A percentile compares a stretch with the other conserved stretches of the same genome.
phyloP scores from a whole-genome alignment of 2,113 vertebrate species.

The Misgurnus anguillicaudatus region DNA sequence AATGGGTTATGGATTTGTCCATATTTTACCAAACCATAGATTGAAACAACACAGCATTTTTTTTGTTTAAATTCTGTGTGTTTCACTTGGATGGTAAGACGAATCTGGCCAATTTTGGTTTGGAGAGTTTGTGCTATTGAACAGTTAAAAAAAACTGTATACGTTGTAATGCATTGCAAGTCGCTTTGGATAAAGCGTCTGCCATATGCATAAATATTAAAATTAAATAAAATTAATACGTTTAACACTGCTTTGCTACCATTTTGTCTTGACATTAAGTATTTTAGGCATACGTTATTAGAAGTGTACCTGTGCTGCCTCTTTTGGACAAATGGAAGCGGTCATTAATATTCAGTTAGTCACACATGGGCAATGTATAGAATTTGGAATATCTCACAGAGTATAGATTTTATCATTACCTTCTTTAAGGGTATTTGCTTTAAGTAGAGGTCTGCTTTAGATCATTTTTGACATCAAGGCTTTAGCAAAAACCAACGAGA shows the following conservation, averaged over 20 bases:
- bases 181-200: too few species aligned
- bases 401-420: not conserved
- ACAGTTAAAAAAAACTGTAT: not conserved
- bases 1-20: too few species aligned
- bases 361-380: not conserved
- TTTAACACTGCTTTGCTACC: too few species aligned
- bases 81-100: not conserved
- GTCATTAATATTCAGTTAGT: not conserved
- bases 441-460: not conserved
- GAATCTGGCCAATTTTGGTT: slow-evolving; percentile 10
- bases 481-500: not conserved
- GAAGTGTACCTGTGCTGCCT: too few species aligned
- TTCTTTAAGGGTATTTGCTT: not conserved
- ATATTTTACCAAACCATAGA: too few species aligned
- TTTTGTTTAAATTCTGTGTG: slow-evolving; percentile 22
- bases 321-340: not conserved
- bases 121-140: slow-evolving; percentile 31
- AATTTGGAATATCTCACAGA: not conserved
- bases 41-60: too few species aligned
- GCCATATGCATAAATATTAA: slow-evolving; percentile 1
- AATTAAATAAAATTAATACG: not conserved
- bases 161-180: too few species aligned
- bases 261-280: too few species aligned
- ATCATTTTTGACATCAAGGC: not conserved
- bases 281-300: too few species aligned